phyloP scores from a whole-genome alignment of 2,113 vertebrate genomes.

The Equus przewalskii region DNA sequence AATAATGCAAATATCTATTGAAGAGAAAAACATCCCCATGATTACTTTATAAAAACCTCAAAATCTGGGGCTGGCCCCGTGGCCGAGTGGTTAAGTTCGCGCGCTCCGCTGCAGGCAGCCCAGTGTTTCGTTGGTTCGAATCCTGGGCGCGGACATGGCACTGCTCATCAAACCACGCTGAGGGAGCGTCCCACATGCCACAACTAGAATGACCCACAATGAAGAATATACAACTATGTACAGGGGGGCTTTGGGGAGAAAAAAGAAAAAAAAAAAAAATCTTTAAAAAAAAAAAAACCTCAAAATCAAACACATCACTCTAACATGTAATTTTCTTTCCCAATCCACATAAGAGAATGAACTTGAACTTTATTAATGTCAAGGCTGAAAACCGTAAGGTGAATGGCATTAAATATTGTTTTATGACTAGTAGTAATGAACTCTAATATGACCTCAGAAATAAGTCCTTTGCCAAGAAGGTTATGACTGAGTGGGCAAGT shows the following conservation, averaged over 20 bases:
- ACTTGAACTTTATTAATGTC: background rate
- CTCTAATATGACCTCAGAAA: slow-evolving; percentile 12
- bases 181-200: too few relatives aligned
- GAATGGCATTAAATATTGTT: background rate
- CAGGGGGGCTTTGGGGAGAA: too few relatives aligned
- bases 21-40: background rate
- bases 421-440: background rate
- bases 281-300: too few relatives aligned
- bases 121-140: too few relatives aligned
- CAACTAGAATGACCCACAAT: too few relatives aligned
- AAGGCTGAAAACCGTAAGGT: background rate
- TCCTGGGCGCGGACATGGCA: too few relatives aligned
- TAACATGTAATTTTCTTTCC: background rate
- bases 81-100: too few relatives aligned
- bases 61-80: background rate
- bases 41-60: background rate
- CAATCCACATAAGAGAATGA: background rate
- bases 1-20: background rate
- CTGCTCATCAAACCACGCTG: too few relatives aligned
- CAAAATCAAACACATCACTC: background rate
- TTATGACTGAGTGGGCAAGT: background rate
- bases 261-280: too few relatives aligned
- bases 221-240: too few relatives aligned
- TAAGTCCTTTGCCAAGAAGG: background rate
- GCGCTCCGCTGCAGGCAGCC: too few relatives aligned